Percentiles rank a stretch among this genome's conserved stretches.
Conservation (phyloP, 2,797 vertebrate species). For the Spinibarbus caldwelli region DNA sequence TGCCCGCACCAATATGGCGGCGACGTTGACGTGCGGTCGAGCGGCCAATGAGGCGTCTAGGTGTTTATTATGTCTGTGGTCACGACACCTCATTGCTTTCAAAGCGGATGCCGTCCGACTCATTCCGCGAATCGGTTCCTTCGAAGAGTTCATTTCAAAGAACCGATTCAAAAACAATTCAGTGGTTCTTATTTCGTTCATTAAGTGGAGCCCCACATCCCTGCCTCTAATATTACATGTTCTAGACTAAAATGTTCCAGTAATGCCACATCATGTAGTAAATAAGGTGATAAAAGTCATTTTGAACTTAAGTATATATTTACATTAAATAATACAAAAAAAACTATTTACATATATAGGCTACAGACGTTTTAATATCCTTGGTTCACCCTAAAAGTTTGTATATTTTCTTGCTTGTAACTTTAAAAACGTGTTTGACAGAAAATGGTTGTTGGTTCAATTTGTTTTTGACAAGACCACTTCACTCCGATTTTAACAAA, state of each 20-base stretch:
- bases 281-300: not conserved
- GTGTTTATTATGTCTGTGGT: no score
- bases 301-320: not conserved
- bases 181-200: not conserved
- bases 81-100: constrained; percentile 19
- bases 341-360: no score
- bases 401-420: not conserved
- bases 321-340: no score
- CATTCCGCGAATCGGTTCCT: constrained; percentile 14
- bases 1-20: no score
- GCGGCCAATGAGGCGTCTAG: no score
- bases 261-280: not conserved
- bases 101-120: not conserved
- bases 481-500: not conserved
- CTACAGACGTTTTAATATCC: not conserved
- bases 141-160: not conserved
- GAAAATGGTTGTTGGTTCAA: not conserved
- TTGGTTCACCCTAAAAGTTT: not conserved
- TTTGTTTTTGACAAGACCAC: not conserved
- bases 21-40: no score
- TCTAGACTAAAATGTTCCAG: not conserved
- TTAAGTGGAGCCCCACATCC: no score
- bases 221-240: not conserved
- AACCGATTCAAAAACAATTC: not conserved
- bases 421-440: not conserved